Evolutionary conservation across 2,797 vertebrate species (phyloP), one percentile per base, ranked within the genome.

Genomic region (Ibycter americanus): DNA sequence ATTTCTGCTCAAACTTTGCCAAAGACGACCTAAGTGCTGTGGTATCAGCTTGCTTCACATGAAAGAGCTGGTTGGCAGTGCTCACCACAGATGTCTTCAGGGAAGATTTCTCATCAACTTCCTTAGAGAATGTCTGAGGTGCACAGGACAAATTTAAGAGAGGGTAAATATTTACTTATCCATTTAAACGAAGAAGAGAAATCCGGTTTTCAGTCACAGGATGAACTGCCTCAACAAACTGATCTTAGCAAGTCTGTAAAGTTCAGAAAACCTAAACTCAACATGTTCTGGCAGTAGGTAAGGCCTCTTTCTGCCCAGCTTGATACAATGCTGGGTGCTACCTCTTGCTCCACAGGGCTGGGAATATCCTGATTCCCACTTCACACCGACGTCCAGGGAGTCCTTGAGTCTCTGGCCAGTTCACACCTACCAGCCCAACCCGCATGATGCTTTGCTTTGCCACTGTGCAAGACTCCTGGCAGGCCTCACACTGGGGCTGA

Each of bases 91-190:
- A 97, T 6, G 98, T 98, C 94, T 99, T 99, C 92, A 99, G 97
- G 9, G 97, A 98, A 32, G 97, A 98, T 91, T 97, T 98, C 62
- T 95, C 92, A 94, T 99, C 98, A 46, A 98, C 56, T 89, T 99
- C 99, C 96, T 99, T 99, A 54, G 97, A 98, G 94, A 99, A 98
- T 68, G 97, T 96, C 99, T 99, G 40, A 29, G 17, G 18, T 20
- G 17, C 26, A 84, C 0, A 1, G 19, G 23, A 97, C 38, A 92
- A 84, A 89, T 93, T 89, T 58, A 80, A 71, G 12, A 49, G 16
- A 78, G 11, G 2, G 47, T 51, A 65, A 94, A 68, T 70, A 92
- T 58, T 78, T 52, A 36, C 8, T 0, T 8, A 42, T 47, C 8
- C 73, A 17, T 19, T 90, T 58, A 68, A 90, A 93, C 38, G 44